Percentiles rank a stretch among this genome's conserved stretches.
phyloP scores from a whole-genome alignment of 1,140 invertebrate genomes.

The Diplogasteroides magnus region DNA sequence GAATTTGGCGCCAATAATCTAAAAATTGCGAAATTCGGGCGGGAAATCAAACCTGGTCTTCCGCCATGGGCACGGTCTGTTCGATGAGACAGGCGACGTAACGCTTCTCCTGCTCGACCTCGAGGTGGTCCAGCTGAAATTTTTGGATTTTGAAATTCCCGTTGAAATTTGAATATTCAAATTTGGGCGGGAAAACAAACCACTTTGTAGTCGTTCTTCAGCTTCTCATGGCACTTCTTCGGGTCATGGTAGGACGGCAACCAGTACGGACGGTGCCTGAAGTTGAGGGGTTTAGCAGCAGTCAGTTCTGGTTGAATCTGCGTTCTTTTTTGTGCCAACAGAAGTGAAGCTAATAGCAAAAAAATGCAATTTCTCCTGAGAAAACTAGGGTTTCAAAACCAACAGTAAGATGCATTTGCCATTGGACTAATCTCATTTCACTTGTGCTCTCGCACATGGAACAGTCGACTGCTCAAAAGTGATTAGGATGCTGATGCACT shows the following conservation, averaged over 20 bases:
- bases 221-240: slow-evolving; percentile 17
- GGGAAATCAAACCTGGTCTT: slow-evolving; percentile 1
- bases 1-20: too few species aligned
- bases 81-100: slow-evolving; percentile 21
- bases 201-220: slow-evolving; percentile 23
- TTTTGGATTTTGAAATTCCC: not conserved
- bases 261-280: slow-evolving; percentile 19
- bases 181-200: not conserved
- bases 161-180: not conserved
- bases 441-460: too few species aligned
- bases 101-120: slow-evolving; percentile 16
- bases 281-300: too few species aligned
- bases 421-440: too few species aligned
- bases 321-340: too few species aligned
- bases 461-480: too few species aligned
- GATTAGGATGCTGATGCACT: too few species aligned
- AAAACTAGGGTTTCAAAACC: too few species aligned
- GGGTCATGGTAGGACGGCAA: slow-evolving; percentile 15
- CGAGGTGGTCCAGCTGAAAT: slow-evolving; percentile 19
- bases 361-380: too few species aligned
- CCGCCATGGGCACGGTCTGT: slow-evolving; percentile 11
- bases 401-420: too few species aligned
- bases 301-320: not conserved
- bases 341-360: too few species aligned
- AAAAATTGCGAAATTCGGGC: too few species aligned